Base-by-base conservation (phyloP, 2,113 vertebrate species). In the Dicentrarchus labrax region DNA sequence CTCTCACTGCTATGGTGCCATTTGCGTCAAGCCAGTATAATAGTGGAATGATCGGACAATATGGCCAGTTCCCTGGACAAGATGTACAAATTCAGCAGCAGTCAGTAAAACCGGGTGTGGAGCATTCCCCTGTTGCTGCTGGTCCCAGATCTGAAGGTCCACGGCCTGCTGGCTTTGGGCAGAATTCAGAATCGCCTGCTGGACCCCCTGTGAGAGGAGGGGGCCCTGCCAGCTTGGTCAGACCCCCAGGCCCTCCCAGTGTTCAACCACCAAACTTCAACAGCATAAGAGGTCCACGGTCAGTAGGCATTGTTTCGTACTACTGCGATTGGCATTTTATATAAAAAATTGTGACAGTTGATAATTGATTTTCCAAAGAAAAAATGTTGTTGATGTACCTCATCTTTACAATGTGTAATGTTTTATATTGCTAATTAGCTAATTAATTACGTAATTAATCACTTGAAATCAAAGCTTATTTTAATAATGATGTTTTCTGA, bases 1-100 rank as follows among this genome's bases (percentile, higher is more conserved):
- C 97, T 2, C 93, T 99, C 54, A 95, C 96, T 88, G 96, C 95
- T 53, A 92, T 98, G 95, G 97, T 97, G 92, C 97, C 95, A 41
- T 97, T 97, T 9, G 39, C 87, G 1, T 71, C 90, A 72, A 87
- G 64, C 59, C 92, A 94, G 66, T 98, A 96, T 78, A 93, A 95
- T 83, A 95, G 95, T 80, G 95, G 94, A 41, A 92, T 96, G 85
- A 93, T 97, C 0, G 96, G 96, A 82, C 96, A 95, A 0, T 98
- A 95, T 93, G 93, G 95, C 62, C 95, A 97, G 0, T 97, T 96
- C 77, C 80, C 94, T 53, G 92, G 73, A 50, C 88, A 94, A 79
- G 92, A 95, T 6, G 56, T 85, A 8, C 86, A 88, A 60, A 83
- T 91, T 61, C 89, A 89, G 24, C 91, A 92, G 11, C 84, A 80